Evolutionary conservation across 2,113 vertebrate genomes (phyloP).

Genomic region (Eolophus roseicapilla): DNA sequence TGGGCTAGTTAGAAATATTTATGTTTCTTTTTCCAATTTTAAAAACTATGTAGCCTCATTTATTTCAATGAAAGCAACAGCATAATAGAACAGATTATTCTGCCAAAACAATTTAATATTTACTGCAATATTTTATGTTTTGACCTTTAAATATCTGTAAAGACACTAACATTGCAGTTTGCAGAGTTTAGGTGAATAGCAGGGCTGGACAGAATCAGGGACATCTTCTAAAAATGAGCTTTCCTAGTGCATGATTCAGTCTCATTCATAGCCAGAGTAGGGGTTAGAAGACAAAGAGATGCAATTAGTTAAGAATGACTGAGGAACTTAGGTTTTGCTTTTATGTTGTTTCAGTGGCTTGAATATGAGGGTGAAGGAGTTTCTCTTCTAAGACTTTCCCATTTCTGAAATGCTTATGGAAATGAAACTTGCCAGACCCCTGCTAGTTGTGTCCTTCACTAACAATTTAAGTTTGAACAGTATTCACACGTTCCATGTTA

Average conservation of each 20-base stretch:
- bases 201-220: neutral
- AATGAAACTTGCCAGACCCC: neutral
- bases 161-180: neutral
- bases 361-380: neutral
- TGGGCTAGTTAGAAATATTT: neutral
- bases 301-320: neutral
- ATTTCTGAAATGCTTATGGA: neutral
- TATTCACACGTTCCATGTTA: neutral
- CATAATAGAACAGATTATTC: neutral
- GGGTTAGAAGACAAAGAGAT: neutral
- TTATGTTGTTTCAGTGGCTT: neutral
- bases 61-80: neutral
- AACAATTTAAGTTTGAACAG: neutral
- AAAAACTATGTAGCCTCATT: neutral
- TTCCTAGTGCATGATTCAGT: neutral
- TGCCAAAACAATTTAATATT: neutral
- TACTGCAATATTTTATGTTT: neutral
- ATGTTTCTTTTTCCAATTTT: neutral
- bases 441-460: neutral
- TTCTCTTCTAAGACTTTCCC: neutral
- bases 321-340: neutral
- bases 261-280: neutral
- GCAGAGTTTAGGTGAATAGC: neutral
- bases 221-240: neutral
- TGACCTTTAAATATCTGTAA: neutral